Evolutionary conservation across 92 coral and sea anemone genomes (phyloP).

Genomic region (Zoanthus solanderi): DNA sequence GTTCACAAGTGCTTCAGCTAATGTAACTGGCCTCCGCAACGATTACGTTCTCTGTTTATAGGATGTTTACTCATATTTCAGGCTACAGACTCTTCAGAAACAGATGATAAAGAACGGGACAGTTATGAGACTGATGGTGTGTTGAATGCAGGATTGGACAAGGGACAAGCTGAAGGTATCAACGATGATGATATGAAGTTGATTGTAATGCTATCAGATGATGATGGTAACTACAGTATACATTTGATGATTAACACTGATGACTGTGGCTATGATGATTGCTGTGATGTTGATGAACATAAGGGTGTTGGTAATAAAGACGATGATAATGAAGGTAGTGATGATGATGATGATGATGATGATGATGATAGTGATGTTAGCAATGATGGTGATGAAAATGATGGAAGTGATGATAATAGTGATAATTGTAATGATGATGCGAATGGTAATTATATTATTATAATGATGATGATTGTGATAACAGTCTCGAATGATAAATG

Average conservation of each 20-base stretch:
- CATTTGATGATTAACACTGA: background rate
- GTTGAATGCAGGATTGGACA: conserved; percentile 47
- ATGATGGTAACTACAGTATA: background rate
- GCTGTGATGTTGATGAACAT: background rate
- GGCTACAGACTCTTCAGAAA: conserved; percentile 51
- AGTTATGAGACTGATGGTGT: conserved; percentile 62
- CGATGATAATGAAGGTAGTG: background rate
- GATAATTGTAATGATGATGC: background rate
- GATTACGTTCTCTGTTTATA: too few species aligned
- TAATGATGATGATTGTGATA: background rate
- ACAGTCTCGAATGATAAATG: background rate
- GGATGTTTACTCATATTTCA: background rate
- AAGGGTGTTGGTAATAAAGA: background rate
- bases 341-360: background rate
- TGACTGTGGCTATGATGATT: background rate
- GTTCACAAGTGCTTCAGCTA: too few species aligned
- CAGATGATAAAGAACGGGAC: conserved; percentile 69
- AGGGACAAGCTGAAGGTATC: conserved; percentile 52
- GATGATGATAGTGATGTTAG: background rate
- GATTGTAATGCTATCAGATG: background rate
- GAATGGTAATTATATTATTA: background rate
- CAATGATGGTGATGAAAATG: background rate
- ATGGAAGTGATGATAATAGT: background rate
- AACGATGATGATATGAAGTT: background rate
- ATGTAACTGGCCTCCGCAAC: too few species aligned